A percentile compares a stretch with the other conserved stretches of the same genome.
Conservation (phyloP, 2,797 vertebrate genomes). For the Chrysocyon brachyurus region DNA sequence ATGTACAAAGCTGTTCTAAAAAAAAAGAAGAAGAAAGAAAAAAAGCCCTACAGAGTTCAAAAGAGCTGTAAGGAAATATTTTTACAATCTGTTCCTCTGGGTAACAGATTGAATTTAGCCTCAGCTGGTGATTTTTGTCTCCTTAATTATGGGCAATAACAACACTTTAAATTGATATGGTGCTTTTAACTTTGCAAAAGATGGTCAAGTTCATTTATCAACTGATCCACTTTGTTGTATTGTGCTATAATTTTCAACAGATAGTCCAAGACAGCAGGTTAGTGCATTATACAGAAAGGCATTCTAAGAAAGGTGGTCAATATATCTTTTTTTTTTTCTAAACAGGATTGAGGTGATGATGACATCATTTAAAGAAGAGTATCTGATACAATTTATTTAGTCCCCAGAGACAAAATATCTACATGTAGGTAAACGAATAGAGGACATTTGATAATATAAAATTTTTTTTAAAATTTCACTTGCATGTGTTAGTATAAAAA, state of each 20-base stretch:
- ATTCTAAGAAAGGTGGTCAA: background rate
- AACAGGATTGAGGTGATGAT: background rate
- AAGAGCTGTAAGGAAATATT: slow-evolving; percentile 11
- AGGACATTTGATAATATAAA: background rate
- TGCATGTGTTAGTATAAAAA: background rate
- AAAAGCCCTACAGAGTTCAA: background rate
- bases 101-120: slow-evolving; percentile 53
- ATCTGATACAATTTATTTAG: background rate
- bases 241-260: background rate
- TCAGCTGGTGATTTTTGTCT: slow-evolving; percentile 48
- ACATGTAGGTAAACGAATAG: background rate
- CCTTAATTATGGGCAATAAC: slow-evolving; percentile 32
- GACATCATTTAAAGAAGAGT: background rate
- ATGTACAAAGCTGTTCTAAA: slow-evolving; percentile 40
- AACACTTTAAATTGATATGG: slow-evolving; percentile 25
- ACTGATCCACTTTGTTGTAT: background rate
- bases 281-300: background rate
- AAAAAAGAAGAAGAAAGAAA: background rate
- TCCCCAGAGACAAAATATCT: background rate
- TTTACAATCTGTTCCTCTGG: slow-evolving; percentile 27
- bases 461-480: background rate
- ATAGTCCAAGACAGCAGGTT: background rate
- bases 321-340: background rate
- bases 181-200: slow-evolving; percentile 49
- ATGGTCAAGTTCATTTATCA: slow-evolving; percentile 32